Evolutionary conservation across 2,113 vertebrate genomes (phyloP), one percentile per base, ranked within the genome.

Genomic region (Siniperca chuatsi): DNA sequence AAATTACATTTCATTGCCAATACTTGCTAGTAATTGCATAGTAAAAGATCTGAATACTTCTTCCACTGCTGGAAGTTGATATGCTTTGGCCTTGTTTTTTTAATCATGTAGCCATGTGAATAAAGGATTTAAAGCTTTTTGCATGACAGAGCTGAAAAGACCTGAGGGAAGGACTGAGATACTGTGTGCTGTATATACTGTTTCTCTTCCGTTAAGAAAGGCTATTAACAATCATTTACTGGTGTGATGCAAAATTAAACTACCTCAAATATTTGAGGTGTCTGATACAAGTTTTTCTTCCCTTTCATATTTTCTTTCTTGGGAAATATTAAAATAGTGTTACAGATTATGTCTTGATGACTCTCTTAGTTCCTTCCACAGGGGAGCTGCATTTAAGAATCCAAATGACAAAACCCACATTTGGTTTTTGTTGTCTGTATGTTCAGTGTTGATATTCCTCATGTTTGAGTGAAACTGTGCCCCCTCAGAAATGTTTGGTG

Each of bases 401-500:
- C 52, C 50, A 66, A 57, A n/a, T 5, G 55, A 50, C 72, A 21
- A 75, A 33, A 42, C 33, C 29, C 18, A 64, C n/a, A 44, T 71
- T 44, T 2, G 9, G 54, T 35, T 20, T 29, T 12, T 52, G n/a
- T 23, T 60, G 40, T 83, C 20, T 68, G 18, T 60, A 64, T 54
- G 46, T 79, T 69, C 21, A 16, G 40, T 1, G 7, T 20, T 64
- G 46, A 44, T 35, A 23, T 73, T 72, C 25, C 65, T 75, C 12
- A 21, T 25, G 18, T 61, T 7, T 25, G 3, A 48, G 29, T 79
- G 25, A 79, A 87, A 77, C 61, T 78, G 78, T 67, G 44, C 54
- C 75, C 48, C 82, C 48, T 79, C 54, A 44, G 55, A 85, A 58
- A 71, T 48, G 40, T 81, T 37, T 60, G 25, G 10, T 20, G 60